Evolutionary conservation across 2,888 invertebrate genomes (phyloP), one percentile per base, ranked within the genome.

Genomic region (Athalia rosae): DNA sequence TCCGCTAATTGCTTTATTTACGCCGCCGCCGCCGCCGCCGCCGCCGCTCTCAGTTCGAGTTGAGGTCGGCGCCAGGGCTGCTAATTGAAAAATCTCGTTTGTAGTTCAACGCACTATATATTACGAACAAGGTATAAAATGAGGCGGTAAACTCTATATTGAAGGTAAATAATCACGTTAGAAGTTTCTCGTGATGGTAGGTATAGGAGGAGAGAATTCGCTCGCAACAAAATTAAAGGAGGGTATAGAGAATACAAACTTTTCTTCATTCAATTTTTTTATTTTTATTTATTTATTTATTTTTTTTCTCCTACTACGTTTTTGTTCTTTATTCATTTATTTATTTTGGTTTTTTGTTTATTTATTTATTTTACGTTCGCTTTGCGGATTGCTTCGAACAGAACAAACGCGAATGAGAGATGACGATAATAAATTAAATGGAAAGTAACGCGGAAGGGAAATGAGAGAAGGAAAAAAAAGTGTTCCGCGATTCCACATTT

Each of bases 41-140:
- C 45, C 45, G 45, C 45, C 28, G 58, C 28, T 28, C 28, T 28
- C 28, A 28, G 28, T 28, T 58, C 43, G 28, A 71, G 58, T 71
- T 58, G n/a, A 43, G 56, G 71, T 50, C 45, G 56, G 41, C 45
- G 58, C 45, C n/a, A n/a, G 8, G n/a, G 41, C 41, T 13, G 71
- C 50, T 71, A 71, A 71, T 58, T 71, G 71, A 58, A 71, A 13
- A 71, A 71, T 58, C 71, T 71, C 58, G 45, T 71, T 71, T 71
- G 58, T 71, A 71, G 71, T 71, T 71, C 13, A 56, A 71, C 71
- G 71, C 15, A 71, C 28, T 28, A 28, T 28, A 28, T 28, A 28
- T 28, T 28, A 28, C 28, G 28, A 28, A 28, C 67, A 28, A 43
- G 67, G 50, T 67, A 41, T 71, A 71, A 41, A 71, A 58, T 43